Evolutionary conservation across 2,113 vertebrate genomes (phyloP), one percentile per base, ranked within the genome.

Genomic region (Origma solitaria): DNA sequence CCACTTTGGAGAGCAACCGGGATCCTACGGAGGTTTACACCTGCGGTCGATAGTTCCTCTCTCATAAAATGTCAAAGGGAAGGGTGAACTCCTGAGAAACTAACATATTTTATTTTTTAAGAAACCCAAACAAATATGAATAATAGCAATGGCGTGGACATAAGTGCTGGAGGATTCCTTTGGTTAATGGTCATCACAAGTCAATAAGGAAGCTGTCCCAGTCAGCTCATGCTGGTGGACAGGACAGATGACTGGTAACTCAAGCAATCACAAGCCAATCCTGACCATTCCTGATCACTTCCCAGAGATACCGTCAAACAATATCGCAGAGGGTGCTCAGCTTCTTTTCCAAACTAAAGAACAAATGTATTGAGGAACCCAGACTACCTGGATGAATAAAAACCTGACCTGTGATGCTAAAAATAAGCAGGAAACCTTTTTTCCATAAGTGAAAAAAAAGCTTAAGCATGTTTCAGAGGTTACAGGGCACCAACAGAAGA

Each of bases 101-200:
- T 7, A 81, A n/a, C 2, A 6, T 15, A 6, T 17, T 40, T 60
- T 27, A 15, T 21, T 47, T 4, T 25, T 15, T 30, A 6, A 68
- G 53, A 47, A 60, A 30, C 0, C 7, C 16, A 30, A 53, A 51
- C 4, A 38, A 31, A 15, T 10, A 50, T 4, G 4, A 77, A n/a
- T 15, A 19, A 20, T 18, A 68, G 47, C 53, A 71, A 24, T 21
- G 22, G 5, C 35, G 33, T 0, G 0, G 44, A 42, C 20, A 30
- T 0, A 6, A 49, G 3, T 61, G 54, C n/a, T 70, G 50, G 69
- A 70, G n/a, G n/a, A 73, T 38, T 49, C 45, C 53, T 83, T 51
- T 50, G 40, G 9, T 47, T 53, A 72, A 22, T 21, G 62, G 51
- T 10, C 23, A 31, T 13, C 81, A 71, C 31, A 50, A 71, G 27